Conservation (phyloP, 1,140 invertebrate genomes). For the Drosophila ercepeae region DNA sequence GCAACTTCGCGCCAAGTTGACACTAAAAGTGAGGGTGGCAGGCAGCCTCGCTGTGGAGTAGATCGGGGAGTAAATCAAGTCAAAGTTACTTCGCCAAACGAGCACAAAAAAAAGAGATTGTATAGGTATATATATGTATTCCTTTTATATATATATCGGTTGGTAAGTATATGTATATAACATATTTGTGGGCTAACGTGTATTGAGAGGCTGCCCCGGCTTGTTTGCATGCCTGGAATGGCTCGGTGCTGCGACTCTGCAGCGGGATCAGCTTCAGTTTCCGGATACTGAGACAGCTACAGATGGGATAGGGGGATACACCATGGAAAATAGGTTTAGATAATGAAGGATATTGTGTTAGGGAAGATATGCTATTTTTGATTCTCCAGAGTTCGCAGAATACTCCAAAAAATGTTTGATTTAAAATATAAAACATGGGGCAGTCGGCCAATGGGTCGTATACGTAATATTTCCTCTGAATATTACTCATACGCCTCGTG, state of each 20-base stretch:
- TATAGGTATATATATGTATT: not conserved
- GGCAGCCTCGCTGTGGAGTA: not conserved
- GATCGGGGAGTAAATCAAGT: constrained; percentile 34
- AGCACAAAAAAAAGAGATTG: constrained; percentile 2
- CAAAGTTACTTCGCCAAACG: constrained; percentile 18
- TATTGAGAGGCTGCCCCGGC: constrained; percentile 29
- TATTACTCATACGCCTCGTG: not conserved
- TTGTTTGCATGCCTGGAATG: constrained; percentile 43
- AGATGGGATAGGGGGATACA: not conserved
- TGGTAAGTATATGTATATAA: not conserved
- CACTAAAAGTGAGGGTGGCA: constrained; percentile 33
- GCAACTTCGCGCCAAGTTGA: constrained; percentile 64
- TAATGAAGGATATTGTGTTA: too few species aligned
- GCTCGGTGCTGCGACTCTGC: constrained; percentile 11
- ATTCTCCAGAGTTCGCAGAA: too few species aligned
- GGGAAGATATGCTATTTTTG: too few species aligned
- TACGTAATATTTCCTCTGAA: not conserved
- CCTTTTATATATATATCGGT: not conserved
- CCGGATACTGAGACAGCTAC: too few species aligned
- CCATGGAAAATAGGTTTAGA: too few species aligned
- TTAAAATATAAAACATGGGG: too few species aligned
- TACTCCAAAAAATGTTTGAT: too few species aligned
- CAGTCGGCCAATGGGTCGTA: too few species aligned
- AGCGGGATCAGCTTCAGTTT: constrained; percentile 20
- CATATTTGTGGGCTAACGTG: constrained; percentile 5